These are phyloP conservation scores for Oasisia sp. DNA, from an alignment of 2,888 invertebrate genomes.

Conservation along the genomic window DNA sequence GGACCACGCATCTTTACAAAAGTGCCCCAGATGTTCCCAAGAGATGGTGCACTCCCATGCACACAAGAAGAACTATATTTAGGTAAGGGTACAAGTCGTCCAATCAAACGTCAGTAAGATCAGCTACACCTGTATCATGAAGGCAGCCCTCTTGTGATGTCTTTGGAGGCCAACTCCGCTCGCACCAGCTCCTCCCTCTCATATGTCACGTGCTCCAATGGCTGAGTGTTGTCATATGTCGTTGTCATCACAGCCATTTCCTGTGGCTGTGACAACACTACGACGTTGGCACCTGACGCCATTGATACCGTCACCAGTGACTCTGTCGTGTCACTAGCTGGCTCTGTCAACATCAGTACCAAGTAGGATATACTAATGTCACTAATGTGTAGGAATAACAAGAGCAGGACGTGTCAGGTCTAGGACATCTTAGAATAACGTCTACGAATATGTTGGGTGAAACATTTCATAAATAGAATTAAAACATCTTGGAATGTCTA, in stretches of 20 bases:
- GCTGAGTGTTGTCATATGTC: neutral
- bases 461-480: too few relatives aligned
- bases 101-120: neutral
- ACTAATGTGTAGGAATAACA: neutral
- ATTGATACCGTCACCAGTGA: neutral
- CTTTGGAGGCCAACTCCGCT: neutral
- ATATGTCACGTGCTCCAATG: neutral
- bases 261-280: slow-evolving; percentile 46
- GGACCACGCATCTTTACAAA: too few relatives aligned
- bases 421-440: neutral
- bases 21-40: too few relatives aligned
- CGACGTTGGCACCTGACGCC: slow-evolving; percentile 39
- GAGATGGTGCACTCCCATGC: too few relatives aligned
- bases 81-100: neutral
- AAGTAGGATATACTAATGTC: neutral
- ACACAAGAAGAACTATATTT: too few relatives aligned
- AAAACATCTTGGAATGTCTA: neutral
- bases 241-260: slow-evolving; percentile 39
- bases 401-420: neutral
- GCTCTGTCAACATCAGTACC: neutral
- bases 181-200: neutral
- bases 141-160: neutral
- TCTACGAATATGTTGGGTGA: too few relatives aligned
- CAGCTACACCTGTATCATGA: neutral
- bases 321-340: neutral